phyloP scores from a whole-genome alignment of 2,113 vertebrate genomes.

The Antechinus flavipes region DNA sequence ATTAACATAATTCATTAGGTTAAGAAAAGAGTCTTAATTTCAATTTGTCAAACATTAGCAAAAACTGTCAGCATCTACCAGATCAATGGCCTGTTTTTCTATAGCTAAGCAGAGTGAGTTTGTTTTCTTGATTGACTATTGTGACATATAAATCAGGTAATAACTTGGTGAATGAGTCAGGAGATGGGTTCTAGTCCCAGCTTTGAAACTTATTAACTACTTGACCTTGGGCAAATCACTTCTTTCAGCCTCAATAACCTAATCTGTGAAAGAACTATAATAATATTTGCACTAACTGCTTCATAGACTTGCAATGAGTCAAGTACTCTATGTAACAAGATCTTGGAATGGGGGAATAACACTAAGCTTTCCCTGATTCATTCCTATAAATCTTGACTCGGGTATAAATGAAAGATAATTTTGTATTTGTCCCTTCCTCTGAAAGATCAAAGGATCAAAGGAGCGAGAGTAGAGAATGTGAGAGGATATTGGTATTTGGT shows the following conservation, averaged over 20 bases:
- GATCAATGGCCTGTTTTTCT: neutral
- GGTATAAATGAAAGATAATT: neutral
- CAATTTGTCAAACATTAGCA: neutral
- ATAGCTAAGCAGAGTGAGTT: neutral
- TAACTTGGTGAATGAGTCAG: neutral
- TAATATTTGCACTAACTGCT: neutral
- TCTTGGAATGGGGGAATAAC: neutral
- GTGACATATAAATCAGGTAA: neutral
- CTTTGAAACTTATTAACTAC: neutral
- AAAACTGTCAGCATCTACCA: neutral
- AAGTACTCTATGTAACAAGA: neutral
- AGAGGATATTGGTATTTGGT: neutral
- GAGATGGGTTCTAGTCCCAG: neutral
- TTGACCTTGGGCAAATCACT: neutral
- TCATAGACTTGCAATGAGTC: neutral
- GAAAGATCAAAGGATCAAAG: neutral
- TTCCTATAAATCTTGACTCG: neutral
- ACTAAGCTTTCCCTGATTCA: neutral
- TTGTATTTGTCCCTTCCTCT: neutral
- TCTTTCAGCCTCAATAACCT: neutral
- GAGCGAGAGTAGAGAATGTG: neutral
- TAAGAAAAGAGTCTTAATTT: neutral
- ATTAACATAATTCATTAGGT: neutral
- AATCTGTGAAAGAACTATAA: neutral
- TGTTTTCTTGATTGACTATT: conserved; percentile 22